Evolutionary conservation across 1,140 invertebrate species (phyloP), one percentile per base, ranked within the genome.

Genomic region (Bilobella aurantiaca): DNA sequence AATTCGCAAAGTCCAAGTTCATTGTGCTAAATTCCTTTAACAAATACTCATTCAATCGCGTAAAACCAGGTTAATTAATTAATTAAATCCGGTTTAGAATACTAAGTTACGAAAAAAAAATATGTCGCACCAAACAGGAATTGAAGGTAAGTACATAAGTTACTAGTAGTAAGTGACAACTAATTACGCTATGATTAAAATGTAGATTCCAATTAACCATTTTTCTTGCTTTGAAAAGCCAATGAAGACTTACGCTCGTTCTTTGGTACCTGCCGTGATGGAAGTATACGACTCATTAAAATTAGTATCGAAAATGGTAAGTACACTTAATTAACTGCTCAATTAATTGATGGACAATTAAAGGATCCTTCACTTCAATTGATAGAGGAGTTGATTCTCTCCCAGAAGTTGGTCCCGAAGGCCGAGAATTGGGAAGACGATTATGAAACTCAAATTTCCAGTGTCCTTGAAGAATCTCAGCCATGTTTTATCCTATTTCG

Each of bases 401-500:
- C 86, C 30, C 82, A 82, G 68, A 83, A 85, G 63, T 79, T 84
- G 34, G 83, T 86, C 65, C 81, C 83, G 18, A 84, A 84, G 67
- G 42, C 57, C 49, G 83, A 84, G 65, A 84, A 86, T 68, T 95
- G 92, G 92, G 87, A 93, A 74, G 84, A 89, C 62, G 90, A 93
- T 80, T 97, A 90, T 80, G 87, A 93, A 75, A 86, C 85, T 75
- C 81, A 88, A 76, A 80, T 98, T 16, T 79, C 84, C 61, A 82
- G 85, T 1, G 75, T 92, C 56, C 79, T 97, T 31, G 85, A 92
- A 73, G 86, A 90, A 69, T 87, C 89, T 76, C 86, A 93, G 74
- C 96, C 96, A 49, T 93, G 91, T 72, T 99, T 96, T 77, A 84
- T 99, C 64, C 80, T 99, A 23, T 98, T 89, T 76, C 83, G 87